Evolutionary conservation across 2,888 invertebrate species (phyloP).

Genomic region (Drosophila peninsularis): DNA sequence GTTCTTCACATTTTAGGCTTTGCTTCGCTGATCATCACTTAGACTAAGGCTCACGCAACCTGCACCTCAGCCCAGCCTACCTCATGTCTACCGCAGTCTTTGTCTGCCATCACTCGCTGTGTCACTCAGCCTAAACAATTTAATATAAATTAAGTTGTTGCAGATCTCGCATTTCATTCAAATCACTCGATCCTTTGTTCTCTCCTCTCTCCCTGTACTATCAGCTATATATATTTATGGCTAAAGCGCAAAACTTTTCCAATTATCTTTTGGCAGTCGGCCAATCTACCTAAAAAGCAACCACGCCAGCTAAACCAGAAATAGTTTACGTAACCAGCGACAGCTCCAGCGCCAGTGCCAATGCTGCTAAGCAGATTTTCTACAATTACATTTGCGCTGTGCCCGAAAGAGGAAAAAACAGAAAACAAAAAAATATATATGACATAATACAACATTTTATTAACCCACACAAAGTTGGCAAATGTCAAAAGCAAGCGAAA

Average conservation of each 20-base stretch:
- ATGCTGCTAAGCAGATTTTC: constrained; percentile 54
- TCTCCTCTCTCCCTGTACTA: not conserved
- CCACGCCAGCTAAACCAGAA: constrained; percentile 4
- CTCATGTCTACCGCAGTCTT: not conserved
- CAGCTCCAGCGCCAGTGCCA: not conserved
- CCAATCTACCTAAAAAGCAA: constrained; percentile 29
- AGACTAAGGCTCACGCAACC: not conserved
- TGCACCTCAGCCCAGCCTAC: not conserved
- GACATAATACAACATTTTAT: constrained; percentile 78
- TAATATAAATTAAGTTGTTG: not conserved
- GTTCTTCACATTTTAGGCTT: too few species aligned
- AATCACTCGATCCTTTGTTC: not conserved
- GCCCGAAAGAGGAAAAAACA: constrained; percentile 19
- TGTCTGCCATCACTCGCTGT: not conserved
- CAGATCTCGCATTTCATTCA: constrained; percentile 1
- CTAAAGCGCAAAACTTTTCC: constrained; percentile 49
- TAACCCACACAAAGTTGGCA: constrained; percentile 68
- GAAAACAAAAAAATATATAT: constrained; percentile 47
- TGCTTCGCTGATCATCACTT: not conserved
- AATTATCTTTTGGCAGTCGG: constrained; percentile 45
- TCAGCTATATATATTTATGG: constrained; percentile 24
- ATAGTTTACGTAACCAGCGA: constrained; percentile 38
- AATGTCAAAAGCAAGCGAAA: constrained; percentile 41
- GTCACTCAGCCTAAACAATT: not conserved
- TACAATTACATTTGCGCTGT: constrained; percentile 73